Evolutionary conservation across 2,113 vertebrate genomes (phyloP).

Genomic region (Penelope pileata): DNA sequence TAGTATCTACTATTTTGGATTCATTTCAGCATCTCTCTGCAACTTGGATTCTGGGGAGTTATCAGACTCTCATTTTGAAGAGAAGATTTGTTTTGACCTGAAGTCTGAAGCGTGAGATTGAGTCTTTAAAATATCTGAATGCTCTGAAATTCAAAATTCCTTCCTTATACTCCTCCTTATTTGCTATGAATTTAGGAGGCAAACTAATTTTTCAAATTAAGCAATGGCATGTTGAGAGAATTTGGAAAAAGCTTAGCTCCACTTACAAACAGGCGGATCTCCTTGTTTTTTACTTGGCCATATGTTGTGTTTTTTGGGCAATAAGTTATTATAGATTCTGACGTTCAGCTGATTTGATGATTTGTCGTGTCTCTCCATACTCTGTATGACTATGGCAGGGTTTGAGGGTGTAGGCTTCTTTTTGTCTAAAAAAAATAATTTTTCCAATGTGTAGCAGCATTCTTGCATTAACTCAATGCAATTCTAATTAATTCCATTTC

Average conservation of each 20-base stretch:
- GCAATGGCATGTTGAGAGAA: not conserved
- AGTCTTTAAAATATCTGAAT: not conserved
- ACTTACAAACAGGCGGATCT: not conserved
- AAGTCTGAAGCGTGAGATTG: not conserved
- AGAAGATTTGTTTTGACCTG: not conserved
- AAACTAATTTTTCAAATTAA: conserved; percentile 31
- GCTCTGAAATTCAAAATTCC: not conserved
- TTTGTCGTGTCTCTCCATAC: not conserved
- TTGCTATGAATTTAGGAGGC: not conserved
- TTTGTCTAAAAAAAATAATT: not conserved
- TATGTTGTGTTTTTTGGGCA: conserved; percentile 17
- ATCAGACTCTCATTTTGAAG: not conserved
- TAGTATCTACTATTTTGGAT: not conserved
- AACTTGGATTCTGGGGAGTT: not conserved
- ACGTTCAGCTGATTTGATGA: not conserved
- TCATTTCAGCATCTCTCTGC: not conserved
- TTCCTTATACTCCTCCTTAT: no score
- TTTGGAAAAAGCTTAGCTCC: not conserved
- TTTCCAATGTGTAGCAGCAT: not conserved
- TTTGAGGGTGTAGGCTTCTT: not conserved
- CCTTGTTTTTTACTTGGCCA: not conserved
- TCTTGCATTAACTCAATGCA: not conserved
- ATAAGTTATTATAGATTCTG: not conserved
- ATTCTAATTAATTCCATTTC: not conserved
- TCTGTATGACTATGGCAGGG: not conserved